A percentile compares a stretch with the other conserved stretches of the same genome.
Conservation (phyloP, 2,113 vertebrate species). For the Pelodiscus sinensis region DNA sequence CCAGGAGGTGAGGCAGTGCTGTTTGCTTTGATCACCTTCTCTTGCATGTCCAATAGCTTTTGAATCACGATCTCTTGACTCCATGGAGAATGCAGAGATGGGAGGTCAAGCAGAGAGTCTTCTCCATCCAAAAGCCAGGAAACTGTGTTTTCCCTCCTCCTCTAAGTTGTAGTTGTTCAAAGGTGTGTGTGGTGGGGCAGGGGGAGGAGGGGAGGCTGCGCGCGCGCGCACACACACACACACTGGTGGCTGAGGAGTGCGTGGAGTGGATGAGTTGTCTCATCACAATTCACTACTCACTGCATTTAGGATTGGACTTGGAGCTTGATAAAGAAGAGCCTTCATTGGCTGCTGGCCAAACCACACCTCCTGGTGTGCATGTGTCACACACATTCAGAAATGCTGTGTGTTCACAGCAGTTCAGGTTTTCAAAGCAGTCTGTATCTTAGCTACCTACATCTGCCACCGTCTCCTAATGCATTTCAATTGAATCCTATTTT, state of each 20-base stretch:
- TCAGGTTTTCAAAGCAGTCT: not conserved
- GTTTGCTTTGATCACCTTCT: constrained; percentile 69
- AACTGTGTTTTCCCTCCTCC: not conserved
- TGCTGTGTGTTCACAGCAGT: not conserved
- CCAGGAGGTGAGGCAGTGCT: constrained; percentile 55
- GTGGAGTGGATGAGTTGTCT: constrained; percentile 62
- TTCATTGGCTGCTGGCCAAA: constrained; percentile 64
- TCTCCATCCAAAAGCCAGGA: not conserved
- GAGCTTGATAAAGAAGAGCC: constrained; percentile 40
- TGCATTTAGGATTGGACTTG: constrained; percentile 46
- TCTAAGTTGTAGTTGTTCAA: not conserved
- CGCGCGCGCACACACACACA: too few relatives aligned
- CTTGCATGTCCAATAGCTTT: constrained; percentile 69
- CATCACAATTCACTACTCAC: constrained; percentile 52
- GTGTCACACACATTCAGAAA: constrained; percentile 40
- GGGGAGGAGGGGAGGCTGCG: too few relatives aligned
- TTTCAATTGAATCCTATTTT: not conserved
- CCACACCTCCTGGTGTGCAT: constrained; percentile 54
- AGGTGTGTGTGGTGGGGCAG: constrained; percentile 44
- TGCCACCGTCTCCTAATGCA: not conserved
- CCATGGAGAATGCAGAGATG: constrained; percentile 32
- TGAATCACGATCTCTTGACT: constrained; percentile 41
- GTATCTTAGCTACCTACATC: not conserved
- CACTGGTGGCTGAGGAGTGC: constrained; percentile 41
- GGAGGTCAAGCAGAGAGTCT: constrained; percentile 63